Base-by-base conservation (phyloP, 2,888 invertebrate species). In the Andrena trimmerana region DNA sequence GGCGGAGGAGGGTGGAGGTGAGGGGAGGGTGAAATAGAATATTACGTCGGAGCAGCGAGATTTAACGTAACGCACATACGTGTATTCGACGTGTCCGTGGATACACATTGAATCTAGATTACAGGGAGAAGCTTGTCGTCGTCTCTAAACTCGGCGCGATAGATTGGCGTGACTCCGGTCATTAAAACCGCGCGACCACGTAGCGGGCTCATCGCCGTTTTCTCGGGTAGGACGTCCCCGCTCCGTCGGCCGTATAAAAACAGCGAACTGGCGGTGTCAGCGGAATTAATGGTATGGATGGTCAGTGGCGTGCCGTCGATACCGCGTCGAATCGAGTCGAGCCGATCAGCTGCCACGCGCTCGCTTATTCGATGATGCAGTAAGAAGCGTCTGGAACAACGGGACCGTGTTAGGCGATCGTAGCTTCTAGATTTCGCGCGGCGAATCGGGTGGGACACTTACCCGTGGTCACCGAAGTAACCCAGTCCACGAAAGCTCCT, bases 401-500 rank as follows among this genome's bases (percentile, higher is more conserved):
- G 67, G 67, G 75, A 57, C 31, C 7, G 33, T 13, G 10, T 16
- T 52, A 13, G 5, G 36, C 36, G 24, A 48, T 42, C 24, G n/a
- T 16, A 33, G n/a, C 7, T 60, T 20, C 16, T 16, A 16, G 5
- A 20, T 4, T n/a, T 7, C 31, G 0, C 2, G 3, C 1, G 16
- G 57, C 4, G 24, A 2, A 16, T 54, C 10, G n/a, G 16, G 27
- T 4, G 57, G 16, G 13, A 7, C 33, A 10, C 27, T 86, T 75
- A 89, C 91, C 86, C 85, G 84, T n/a, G 29, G 92, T 90, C n/a
- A 65, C 63, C 24, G 52, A 31, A 78, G 81, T 5, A 27, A 97
- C 96, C 96, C 96, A 97, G 57, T 94, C 77, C 0, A 96, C 84
- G 78, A 94, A 94, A 0, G 94, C 89, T 0, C 96, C 94, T 0